Evolutionary conservation across 2,888 invertebrate species (phyloP), one percentile per base, ranked within the genome.

Genomic region (Invenusta paracnida): DNA sequence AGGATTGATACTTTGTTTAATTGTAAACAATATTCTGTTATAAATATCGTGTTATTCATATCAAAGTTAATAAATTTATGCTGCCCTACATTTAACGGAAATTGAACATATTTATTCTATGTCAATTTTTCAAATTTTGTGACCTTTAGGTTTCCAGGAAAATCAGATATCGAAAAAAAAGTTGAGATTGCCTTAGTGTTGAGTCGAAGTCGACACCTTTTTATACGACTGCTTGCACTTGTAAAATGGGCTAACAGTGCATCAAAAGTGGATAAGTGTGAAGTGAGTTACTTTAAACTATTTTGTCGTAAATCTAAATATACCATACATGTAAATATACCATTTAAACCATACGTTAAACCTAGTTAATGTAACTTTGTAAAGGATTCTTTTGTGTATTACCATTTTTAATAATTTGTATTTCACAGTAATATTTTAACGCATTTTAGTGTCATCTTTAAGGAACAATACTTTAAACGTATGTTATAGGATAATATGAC

Each of bases 171-270:
- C 95, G 98, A 99, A 91, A 94, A 91, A 2, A 99, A 99, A 92
- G 96, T 98, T 89, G 98, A 98, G 92, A 98, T 99, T 86, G 92
- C 93, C 1, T 96, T 97, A 91, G 98, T 98, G 92, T 96, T 98
- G 81, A 96, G 96, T 27, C 93, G 97, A 87, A 98, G 98, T 0
- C 93, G 99, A 1, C 97, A 98, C 91, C 92, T 98, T 67, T 98
- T 98, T 92, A 96, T 99, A 0, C 94, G 99, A 66, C 93, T 99
- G 27, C 92, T 98, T 88, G 98, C 98, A 0, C 92, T 99, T 28
- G 98, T 99, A 0, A 98, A 98, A 92, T 99, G 99, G 99, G 97
- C 98, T 0, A 97, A 96, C 91, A 96, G 96, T 91, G 98, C 98
- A 27, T 96, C 97, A 0, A 98, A 98, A 94, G 98, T 99, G 27